Percentiles rank a stretch among this genome's conserved stretches.
These are phyloP conservation scores for Ailurus styani DNA, from an alignment of 2,113 vertebrate genomes.

Conservation along the genomic window DNA sequence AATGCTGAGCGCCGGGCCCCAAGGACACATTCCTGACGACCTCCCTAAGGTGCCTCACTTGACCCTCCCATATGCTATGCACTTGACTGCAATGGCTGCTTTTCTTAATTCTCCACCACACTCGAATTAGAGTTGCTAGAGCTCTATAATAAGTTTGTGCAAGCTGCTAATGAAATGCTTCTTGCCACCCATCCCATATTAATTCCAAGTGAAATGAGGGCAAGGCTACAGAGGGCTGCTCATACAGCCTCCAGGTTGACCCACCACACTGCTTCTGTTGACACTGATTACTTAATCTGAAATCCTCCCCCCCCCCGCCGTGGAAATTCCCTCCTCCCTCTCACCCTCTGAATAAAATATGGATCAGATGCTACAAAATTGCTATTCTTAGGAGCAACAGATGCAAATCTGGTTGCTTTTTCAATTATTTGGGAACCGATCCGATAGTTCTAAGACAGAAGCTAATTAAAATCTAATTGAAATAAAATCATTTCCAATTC, in stretches of 20 bases:
- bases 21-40: fast-evolving
- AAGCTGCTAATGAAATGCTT: conserved; percentile 80
- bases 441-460: conserved; percentile 70
- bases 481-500: conserved; percentile 81
- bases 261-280: conserved; percentile 56
- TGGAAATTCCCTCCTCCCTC: neutral
- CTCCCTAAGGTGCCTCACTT: fast-evolving
- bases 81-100: conserved; percentile 63
- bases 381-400: conserved; percentile 73
- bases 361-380: conserved; percentile 63
- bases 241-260: conserved; percentile 53
- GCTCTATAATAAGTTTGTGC: conserved; percentile 77
- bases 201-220: conserved; percentile 76
- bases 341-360: conserved; percentile 55
- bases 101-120: conserved; percentile 72
- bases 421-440: conserved; percentile 81
- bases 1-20: neutral
- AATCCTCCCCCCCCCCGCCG: conserved; percentile 57
- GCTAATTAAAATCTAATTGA: conserved; percentile 86
- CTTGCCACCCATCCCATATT: conserved; percentile 65
- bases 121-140: conserved; percentile 72
- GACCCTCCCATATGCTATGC: neutral
- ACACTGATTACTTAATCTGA: conserved; percentile 73
- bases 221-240: conserved; percentile 58
- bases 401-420: conserved; percentile 80